Conservation (phyloP, 2,797 vertebrate species). For the Glossophaga mutica region DNA sequence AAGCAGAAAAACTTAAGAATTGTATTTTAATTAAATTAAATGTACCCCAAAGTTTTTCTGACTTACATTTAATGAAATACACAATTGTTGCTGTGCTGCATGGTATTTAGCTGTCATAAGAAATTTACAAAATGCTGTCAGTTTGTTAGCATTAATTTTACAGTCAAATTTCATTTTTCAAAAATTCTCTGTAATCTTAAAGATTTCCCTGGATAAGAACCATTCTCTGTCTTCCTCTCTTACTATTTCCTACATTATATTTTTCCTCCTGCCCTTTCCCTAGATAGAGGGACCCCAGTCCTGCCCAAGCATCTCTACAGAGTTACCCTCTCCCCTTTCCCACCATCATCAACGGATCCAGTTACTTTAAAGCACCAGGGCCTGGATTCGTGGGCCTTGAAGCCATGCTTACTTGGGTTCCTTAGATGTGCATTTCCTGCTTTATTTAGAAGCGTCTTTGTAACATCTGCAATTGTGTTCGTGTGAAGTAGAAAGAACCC, state of each 20-base stretch:
- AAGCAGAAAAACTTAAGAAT: not conserved
- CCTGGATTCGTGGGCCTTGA: not conserved
- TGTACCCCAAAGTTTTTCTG: not conserved
- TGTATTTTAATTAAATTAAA: slow-evolving; percentile 2
- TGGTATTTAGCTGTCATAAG: not conserved
- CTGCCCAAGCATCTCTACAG: not conserved
- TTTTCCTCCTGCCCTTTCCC: not conserved
- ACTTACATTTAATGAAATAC: not conserved
- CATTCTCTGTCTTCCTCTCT: not conserved
- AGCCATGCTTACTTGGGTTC: not conserved
- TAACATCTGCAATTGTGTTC: not conserved
- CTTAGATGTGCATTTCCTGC: not conserved
- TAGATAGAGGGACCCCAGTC: not conserved
- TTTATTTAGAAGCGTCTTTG: not conserved
- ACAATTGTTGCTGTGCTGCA: not conserved
- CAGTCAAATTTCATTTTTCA: not conserved
- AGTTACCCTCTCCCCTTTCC: not conserved
- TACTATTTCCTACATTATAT: not conserved
- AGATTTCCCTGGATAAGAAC: not conserved
- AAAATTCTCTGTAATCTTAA: not conserved
- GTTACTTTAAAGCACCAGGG: not conserved
- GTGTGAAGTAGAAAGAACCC: not conserved
- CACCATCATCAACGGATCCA: not conserved
- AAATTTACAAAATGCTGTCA: not conserved
- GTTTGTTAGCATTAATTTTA: slow-evolving; percentile 11